Conservation (phyloP, 2,888 invertebrate species). For the Tetropium fuscum region DNA sequence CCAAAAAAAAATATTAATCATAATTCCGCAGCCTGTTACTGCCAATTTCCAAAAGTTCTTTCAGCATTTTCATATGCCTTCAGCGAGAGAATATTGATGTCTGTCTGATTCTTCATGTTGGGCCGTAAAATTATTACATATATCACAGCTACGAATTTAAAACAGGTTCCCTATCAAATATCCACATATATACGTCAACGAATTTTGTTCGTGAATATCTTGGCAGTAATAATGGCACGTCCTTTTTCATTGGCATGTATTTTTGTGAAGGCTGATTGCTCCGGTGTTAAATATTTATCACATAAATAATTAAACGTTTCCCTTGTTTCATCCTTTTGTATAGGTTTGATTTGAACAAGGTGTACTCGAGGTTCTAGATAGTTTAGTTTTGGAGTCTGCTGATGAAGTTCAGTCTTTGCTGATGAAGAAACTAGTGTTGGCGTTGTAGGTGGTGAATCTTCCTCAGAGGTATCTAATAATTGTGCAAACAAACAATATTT, state of each 20-base stretch:
- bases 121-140: neutral
- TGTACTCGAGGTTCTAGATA: too few relatives aligned
- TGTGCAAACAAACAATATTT: too few relatives aligned
- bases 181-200: slow-evolving; percentile 5
- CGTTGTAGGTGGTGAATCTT: too few relatives aligned
- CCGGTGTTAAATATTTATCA: neutral
- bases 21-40: too few relatives aligned
- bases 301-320: slow-evolving; percentile 1
- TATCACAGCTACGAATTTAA: slow-evolving; percentile 3
- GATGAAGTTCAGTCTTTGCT: too few relatives aligned
- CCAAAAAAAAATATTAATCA: too few relatives aligned
- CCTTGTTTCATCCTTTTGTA: neutral
- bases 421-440: too few relatives aligned
- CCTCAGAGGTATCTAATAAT: too few relatives aligned
- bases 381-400: too few relatives aligned
- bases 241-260: slow-evolving; percentile 1
- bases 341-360: neutral
- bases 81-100: slow-evolving; percentile 3
- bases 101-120: neutral
- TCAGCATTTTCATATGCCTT: slow-evolving; percentile 6
- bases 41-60: too few relatives aligned
- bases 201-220: slow-evolving; percentile 4
- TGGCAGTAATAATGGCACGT: neutral
- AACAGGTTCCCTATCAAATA: neutral
- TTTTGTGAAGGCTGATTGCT: neutral